Base-by-base conservation (phyloP, 2,888 invertebrate genomes). In the Mythimna impura region DNA sequence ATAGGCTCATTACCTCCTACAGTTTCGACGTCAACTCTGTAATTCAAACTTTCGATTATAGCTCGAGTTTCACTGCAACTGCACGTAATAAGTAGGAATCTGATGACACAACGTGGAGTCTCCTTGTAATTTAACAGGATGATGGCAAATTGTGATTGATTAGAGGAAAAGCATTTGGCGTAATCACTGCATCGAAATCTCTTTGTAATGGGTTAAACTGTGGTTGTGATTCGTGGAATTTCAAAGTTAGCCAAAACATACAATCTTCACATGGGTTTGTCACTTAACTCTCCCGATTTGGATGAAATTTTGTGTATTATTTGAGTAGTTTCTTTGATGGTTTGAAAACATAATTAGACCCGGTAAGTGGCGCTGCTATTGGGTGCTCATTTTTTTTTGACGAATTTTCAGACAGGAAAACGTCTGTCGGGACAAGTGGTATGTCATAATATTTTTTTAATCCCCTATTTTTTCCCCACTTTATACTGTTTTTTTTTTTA, bases 31-130 rank as follows among this genome's bases (percentile, higher is more conserved):
- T 47, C 12, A 3, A 67, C 17, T 34, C 34, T 34, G 25, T 36
- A 36, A 68, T 69, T 1, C 25, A 14, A 36, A 25, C 9, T 69
- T 50, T 47, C 2, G 36, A 30, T 66, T 1, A 67, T 2, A 58
- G 30, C 58, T 34, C 20, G 12, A 66, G 20, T 67, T 22, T 14
- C 12, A n/a, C 25, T 50, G 68, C 67, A 66, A 12, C 12, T 30
- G 17, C 8, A 34, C 43, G 22, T 67, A 68, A 34, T 68, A 34
- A 2, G 17, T n/a, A 50, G 52, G 34, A 22, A 20, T 34, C 34
- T 20, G 30, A 20, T 34, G 20, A 20, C 57, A 17, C 57, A 34
- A 20, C 10, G 58, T 10, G 30, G 20, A 12, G 40, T 9, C 10
- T 17, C 65, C 30, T 17, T 43, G n/a, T 66, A 4, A 66, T 66